A percentile compares a stretch with the other conserved stretches of the same genome.
These are phyloP conservation scores for Amblyjoppa proteus DNA, from an alignment of 2,888 invertebrate genomes.

Conservation along the genomic window DNA sequence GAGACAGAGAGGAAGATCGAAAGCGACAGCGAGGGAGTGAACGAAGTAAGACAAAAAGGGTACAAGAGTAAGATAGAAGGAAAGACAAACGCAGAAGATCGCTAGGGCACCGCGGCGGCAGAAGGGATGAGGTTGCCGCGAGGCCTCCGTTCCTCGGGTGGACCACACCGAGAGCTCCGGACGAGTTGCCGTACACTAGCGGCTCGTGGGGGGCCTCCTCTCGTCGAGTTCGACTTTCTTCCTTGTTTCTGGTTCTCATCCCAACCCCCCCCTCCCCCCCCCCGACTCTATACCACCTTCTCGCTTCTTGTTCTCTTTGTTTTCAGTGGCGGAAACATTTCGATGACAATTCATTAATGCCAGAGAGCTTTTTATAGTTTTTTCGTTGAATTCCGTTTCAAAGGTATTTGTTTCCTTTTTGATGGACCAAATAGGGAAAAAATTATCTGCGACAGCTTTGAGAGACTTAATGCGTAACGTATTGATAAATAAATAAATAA, in stretches of 20 bases:
- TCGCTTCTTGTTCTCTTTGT: neutral
- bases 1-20: constrained; percentile 68
- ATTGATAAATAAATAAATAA: neutral
- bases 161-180: constrained; percentile 81
- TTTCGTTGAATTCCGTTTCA: neutral
- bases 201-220: constrained; percentile 81
- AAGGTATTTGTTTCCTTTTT: neutral
- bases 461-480: neutral
- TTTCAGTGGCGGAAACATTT: neutral
- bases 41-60: constrained; percentile 31
- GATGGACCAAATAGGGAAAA: neutral
- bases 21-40: constrained; percentile 38
- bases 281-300: constrained; percentile 49
- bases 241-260: constrained; percentile 64
- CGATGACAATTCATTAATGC: neutral
- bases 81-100: constrained; percentile 62
- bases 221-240: constrained; percentile 75
- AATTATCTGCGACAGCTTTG: neutral
- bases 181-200: constrained; percentile 65
- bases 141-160: constrained; percentile 75
- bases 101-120: constrained; percentile 58
- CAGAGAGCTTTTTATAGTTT: neutral
- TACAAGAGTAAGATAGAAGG: constrained; percentile 52
- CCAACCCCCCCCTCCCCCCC: neutral
- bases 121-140: constrained; percentile 83